phyloP scores from a whole-genome alignment of 2,113 vertebrate species.

The Hippocampus mohnikei region DNA sequence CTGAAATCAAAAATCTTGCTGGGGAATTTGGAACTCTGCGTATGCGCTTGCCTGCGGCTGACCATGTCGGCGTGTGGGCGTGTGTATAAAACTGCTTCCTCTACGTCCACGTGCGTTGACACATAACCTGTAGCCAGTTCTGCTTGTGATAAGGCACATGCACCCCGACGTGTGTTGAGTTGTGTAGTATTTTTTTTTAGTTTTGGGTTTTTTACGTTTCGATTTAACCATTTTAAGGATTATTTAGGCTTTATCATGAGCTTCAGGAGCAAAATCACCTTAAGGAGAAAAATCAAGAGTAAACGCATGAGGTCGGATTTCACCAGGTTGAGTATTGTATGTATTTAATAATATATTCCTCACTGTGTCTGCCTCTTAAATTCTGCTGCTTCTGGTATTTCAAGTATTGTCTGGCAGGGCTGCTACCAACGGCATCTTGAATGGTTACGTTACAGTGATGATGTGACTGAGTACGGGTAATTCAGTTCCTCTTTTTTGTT shows the following conservation, averaged over 20 bases:
- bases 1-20: neutral
- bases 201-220: neutral
- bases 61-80: conserved; percentile 10
- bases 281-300: conserved; percentile 81
- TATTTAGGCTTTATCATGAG: conserved; percentile 75
- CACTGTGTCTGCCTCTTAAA: neutral
- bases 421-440: neutral
- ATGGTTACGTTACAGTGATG: neutral
- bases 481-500: conserved; percentile 5
- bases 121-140: conserved; percentile 44
- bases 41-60: conserved; percentile 3
- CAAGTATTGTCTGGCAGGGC: neutral
- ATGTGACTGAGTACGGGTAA: neutral
- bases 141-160: conserved; percentile 69
- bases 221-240: neutral
- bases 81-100: conserved; percentile 59
- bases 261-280: conserved; percentile 84
- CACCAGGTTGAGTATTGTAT: conserved; percentile 83
- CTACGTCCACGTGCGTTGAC: conserved; percentile 56
- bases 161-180: conserved; percentile 1
- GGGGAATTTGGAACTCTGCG: conserved; percentile 24
- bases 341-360: conserved; percentile 67
- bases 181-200: neutral
- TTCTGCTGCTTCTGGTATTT: neutral
- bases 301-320: conserved; percentile 77